Evolutionary conservation across 1,140 invertebrate genomes (phyloP).

Genomic region (Drosophila melanica): DNA sequence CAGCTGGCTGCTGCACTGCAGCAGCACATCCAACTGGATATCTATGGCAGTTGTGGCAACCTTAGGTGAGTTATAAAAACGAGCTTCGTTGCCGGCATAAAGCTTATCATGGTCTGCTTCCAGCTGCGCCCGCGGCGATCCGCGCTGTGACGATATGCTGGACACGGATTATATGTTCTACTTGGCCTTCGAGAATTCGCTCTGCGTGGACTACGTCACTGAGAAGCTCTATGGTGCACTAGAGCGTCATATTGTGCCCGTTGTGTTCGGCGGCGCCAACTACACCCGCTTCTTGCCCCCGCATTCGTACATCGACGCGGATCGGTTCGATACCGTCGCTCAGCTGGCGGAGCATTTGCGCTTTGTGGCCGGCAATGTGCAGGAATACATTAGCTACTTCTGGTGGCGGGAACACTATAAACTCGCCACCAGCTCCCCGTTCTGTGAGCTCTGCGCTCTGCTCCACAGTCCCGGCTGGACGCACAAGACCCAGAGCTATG

Average conservation of each 20-base stretch:
- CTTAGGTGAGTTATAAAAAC: constrained; percentile 58
- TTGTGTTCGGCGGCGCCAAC: constrained; percentile 86
- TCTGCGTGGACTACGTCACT: constrained; percentile 86
- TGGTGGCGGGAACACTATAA: constrained; percentile 85
- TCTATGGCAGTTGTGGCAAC: constrained; percentile 87
- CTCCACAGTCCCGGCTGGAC: constrained; percentile 56
- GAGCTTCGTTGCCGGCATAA: too few species aligned
- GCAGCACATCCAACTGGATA: constrained; percentile 86
- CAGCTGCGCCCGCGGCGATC: constrained; percentile 74
- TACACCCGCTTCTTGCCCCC: constrained; percentile 85
- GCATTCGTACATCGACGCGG: constrained; percentile 87
- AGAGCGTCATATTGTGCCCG: constrained; percentile 85
- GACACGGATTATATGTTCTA: constrained; percentile 87
- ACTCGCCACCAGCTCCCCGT: constrained; percentile 58
- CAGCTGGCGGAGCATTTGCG: constrained; percentile 85
- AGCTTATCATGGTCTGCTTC: constrained; percentile 10
- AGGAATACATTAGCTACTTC: constrained; percentile 85
- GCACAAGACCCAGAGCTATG: constrained; percentile 68
- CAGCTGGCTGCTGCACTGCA: constrained; percentile 85
- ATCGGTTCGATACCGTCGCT: constrained; percentile 85
- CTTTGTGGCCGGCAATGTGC: constrained; percentile 83
- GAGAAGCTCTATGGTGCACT: constrained; percentile 86
- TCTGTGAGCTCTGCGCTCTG: constrained; percentile 76
- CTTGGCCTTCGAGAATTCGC: constrained; percentile 87
- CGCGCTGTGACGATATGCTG: constrained; percentile 83